Evolutionary conservation across 2,113 vertebrate genomes (phyloP).

Genomic region (Hipposideros armiger): DNA sequence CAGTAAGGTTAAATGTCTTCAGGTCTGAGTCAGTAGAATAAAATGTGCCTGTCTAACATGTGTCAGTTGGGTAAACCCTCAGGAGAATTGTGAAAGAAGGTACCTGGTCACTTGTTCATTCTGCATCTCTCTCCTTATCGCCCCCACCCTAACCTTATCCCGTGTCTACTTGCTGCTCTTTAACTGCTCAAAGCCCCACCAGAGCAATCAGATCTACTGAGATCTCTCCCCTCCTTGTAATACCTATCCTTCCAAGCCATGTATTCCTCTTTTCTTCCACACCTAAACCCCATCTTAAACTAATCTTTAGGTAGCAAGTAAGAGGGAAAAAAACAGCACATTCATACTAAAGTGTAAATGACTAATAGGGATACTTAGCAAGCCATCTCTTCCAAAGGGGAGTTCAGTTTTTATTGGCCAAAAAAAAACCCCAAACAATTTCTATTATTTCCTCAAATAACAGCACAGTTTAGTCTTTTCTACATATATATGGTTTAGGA

Average conservation of each 20-base stretch:
- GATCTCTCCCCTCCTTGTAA: neutral
- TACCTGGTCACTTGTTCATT: neutral
- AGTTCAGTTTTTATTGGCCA: conserved; percentile 13
- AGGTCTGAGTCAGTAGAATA: conserved; percentile 37
- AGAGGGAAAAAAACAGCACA: neutral
- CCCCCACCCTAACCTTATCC: no score
- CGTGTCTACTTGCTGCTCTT: neutral
- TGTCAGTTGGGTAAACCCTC: neutral
- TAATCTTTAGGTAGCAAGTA: neutral
- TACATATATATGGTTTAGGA: neutral
- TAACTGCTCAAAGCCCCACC: neutral
- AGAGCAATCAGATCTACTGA: neutral
- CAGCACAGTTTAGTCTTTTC: neutral
- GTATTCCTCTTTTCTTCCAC: conserved; percentile 9
- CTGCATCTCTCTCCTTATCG: neutral
- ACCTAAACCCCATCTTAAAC: neutral
- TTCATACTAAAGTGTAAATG: conserved; percentile 11
- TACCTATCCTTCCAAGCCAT: neutral
- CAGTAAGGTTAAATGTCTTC: neutral
- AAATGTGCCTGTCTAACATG: neutral
- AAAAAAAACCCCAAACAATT: neutral
- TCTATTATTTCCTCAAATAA: conserved; percentile 10
- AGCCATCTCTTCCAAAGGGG: neutral
- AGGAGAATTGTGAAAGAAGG: neutral
- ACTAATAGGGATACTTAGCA: neutral